Conservation (phyloP, 2,113 vertebrate species). For the Oncorhynchus gorbuscha region DNA sequence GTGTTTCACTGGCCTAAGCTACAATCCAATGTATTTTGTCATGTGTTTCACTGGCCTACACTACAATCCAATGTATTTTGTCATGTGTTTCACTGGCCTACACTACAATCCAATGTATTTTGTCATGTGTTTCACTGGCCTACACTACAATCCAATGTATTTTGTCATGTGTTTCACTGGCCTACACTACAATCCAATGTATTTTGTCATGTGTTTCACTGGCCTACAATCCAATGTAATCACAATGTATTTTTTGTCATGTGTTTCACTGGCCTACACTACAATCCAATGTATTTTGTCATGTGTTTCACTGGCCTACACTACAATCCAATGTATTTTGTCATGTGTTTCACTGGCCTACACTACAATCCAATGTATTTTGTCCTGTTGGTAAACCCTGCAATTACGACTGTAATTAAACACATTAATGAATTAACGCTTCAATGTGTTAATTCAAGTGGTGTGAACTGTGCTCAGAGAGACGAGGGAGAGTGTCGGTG, state of each 20-base stretch:
- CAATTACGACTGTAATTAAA: constrained; percentile 29
- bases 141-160: constrained; percentile 66
- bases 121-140: constrained; percentile 40
- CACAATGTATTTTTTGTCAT: no score
- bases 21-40: constrained; percentile 72
- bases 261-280: no score
- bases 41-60: no score
- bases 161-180: constrained; percentile 57
- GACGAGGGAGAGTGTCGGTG: no score
- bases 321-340: constrained; percentile 46
- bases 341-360: no score
- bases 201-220: constrained; percentile 71
- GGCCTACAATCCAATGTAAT: no score
- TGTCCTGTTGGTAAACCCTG: constrained; percentile 56
- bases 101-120: constrained; percentile 72
- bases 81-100: constrained; percentile 12
- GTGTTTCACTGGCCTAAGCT: no score
- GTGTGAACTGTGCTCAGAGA: constrained; percentile 18
- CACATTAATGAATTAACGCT: no score
- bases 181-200: constrained; percentile 57
- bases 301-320: no score
- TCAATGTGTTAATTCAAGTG: no score
- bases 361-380: constrained; percentile 72
- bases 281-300: no score
- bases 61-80: constrained; percentile 75